Evolutionary conservation across 2,113 vertebrate genomes (phyloP), one percentile per base, ranked within the genome.

Genomic region (Epinephelus lanceolatus): DNA sequence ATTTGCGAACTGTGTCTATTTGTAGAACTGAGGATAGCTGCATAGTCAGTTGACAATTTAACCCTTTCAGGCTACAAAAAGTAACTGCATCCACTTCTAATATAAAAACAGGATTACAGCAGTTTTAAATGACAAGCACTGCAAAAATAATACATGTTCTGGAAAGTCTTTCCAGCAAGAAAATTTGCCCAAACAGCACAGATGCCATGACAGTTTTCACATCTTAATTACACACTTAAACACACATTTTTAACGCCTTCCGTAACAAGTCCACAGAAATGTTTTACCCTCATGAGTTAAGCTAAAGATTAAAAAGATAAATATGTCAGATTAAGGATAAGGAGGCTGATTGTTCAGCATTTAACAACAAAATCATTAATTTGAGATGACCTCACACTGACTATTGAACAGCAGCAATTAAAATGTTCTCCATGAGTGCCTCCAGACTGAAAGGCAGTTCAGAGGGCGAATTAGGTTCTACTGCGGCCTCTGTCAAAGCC

Each of bases 381-480:
- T 27, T 76, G 37, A 55, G 30, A 23, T 57, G 57, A 73, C 51
- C 55, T 87, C 60, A 66, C 65, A 52, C 9, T 69, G 59, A 74
- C 67, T 30, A 76, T 23, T 72, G 56, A 81, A 49, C 21, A 19
- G 57, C 61, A 74, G 76, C 80, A 89, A 93, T 92, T 93, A 93
- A 91, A 93, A 82, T 92, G 84, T 91, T 92, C 87, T 86, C 72
- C 91, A 85, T 90, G 87, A 88, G 68, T 83, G 88, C 15, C 52
- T 86, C 52, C 17, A 23, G 57, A 67, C 52, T 86, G 77, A 86
- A 72, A 42, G 17, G 63, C 52, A 82, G 57, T 59, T 68, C 47
- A 49, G 27, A 81, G 57, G 49, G 7, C 6, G 55, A 81, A 81
- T 73, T 25, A 68, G 56, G 23, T 42, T 80, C 21, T 19, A 45